Percentiles rank a stretch among this genome's conserved stretches.
Evolutionary conservation across 2,888 invertebrate species (phyloP).

Genomic region (Lasioglossum morio): DNA sequence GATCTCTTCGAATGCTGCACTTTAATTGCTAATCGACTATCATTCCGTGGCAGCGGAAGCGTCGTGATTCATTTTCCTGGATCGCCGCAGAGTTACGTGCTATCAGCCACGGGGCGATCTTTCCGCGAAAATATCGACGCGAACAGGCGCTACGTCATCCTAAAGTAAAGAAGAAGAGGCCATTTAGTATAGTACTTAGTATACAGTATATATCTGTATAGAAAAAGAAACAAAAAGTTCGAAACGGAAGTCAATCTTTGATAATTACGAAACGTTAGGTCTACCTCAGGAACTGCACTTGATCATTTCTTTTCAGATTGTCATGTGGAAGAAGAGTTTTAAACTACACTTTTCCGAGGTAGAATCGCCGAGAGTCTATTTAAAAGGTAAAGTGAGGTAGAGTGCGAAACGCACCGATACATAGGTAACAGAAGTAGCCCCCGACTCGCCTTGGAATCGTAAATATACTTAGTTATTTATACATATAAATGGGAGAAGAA

Average conservation of each 20-base stretch:
- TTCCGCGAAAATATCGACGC: background rate
- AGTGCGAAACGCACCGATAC: background rate
- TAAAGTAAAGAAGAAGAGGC: background rate
- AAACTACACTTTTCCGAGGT: background rate
- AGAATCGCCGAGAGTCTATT: background rate
- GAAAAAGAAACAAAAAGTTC: too few species aligned
- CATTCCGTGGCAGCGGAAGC: background rate
- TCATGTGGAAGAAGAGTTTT: too few species aligned
- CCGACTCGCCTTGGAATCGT: background rate
- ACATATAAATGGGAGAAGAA: background rate
- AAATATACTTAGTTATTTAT: background rate
- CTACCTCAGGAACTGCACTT: too few species aligned
- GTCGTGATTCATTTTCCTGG: conserved; percentile 7
- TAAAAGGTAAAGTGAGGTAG: background rate
- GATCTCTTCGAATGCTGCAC: conserved; percentile 4
- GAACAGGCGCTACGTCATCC: background rate
- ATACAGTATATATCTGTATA: too few species aligned
- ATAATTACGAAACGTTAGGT: too few species aligned
- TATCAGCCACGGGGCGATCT: background rate
- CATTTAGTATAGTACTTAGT: background rate
- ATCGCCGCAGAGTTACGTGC: background rate
- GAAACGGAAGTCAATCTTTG: too few species aligned
- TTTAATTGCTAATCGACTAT: conserved; percentile 17
- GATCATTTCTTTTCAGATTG: too few species aligned
- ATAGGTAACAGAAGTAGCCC: background rate